Evolutionary conservation across 2,888 invertebrate genomes (phyloP), one percentile per base, ranked within the genome.

Genomic region (Polydrusus cervinus): DNA sequence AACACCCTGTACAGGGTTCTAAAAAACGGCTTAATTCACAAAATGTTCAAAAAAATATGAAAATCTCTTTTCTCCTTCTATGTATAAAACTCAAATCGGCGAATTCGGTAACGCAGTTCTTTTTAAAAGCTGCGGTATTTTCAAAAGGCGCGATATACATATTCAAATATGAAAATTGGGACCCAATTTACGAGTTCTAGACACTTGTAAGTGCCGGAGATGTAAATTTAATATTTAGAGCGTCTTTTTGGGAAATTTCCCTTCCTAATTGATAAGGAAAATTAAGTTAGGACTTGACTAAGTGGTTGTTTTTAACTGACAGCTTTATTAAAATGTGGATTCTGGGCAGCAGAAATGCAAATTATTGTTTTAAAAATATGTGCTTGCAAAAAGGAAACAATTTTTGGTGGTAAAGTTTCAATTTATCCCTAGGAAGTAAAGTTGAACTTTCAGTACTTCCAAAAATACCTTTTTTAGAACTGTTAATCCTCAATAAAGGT

Each of bases 131-230:
- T 25, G 67, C 67, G 57, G 55, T 45, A 55, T 43, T 67, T 64
- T 16, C 64, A 34, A 69, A 47, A 62, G 62, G 16, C 49, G 43
- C 20, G 11, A 49, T 51, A 74, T 74, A 64, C 61, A 74, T 74
- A 74, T 74, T 74, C 65, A 74, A 74, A 70, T 70, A 74, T 65
- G 74, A 70, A 74, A 74, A 74, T 74, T 64, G 74, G 61, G 53
- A 38, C 25, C 62, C 66, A 66, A 72, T 72, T 72, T 72, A 66
- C 47, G 60, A 47, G 20, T 34, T 13, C 70, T 62, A 70, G 62
- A 71, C 62, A 62, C 62, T 71, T 64, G 68, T 74, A 68, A 74
- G 73, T 74, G 73, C 30, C 73, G 40, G 72, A 61, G 66, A 74
- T 70, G 70, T 66, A 64, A 74, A 70, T 74, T 74, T 74, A 67